Percentiles rank a stretch among this genome's conserved stretches.
phyloP scores from a whole-genome alignment of 2,113 vertebrate species.

The Suncus etruscus region DNA sequence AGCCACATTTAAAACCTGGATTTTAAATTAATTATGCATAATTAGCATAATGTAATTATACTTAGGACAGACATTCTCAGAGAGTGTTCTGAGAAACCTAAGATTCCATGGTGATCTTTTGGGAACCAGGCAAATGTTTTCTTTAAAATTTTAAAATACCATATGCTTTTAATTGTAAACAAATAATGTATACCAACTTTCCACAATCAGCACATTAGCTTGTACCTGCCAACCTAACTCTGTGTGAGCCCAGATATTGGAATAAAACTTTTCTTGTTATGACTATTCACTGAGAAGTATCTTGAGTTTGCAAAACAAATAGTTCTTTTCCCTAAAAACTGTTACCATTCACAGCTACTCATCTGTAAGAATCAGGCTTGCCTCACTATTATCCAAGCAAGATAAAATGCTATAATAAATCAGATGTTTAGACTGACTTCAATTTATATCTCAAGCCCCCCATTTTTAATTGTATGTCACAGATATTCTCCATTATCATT shows the following conservation, averaged over 20 bases:
- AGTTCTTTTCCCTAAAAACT: background rate
- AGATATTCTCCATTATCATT: conserved; percentile 38
- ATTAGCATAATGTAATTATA: conserved; percentile 50
- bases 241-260: background rate
- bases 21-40: conserved; percentile 64
- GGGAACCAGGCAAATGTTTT: conserved; percentile 44
- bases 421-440: conserved; percentile 5
- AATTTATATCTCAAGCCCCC: background rate
- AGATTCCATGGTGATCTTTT: background rate
- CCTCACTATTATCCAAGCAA: conserved; percentile 38
- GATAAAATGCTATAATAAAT: conserved; percentile 64
- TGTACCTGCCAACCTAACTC: background rate
- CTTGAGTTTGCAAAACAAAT: conserved; percentile 62
- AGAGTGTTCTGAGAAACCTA: conserved; percentile 44
- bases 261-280: conserved; percentile 47
- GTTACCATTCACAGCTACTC: conserved; percentile 35
- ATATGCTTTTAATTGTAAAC: conserved; percentile 42
- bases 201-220: background rate
- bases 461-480: conserved; percentile 36
- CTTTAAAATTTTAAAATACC: conserved; percentile 42
- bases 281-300: conserved; percentile 11
- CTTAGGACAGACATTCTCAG: conserved; percentile 37
- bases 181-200: conserved; percentile 48
- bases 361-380: conserved; percentile 39
- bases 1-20: conserved; percentile 52